Evolutionary conservation across 2,113 vertebrate species (phyloP).

Genomic region (Pristiophorus japonicus): DNA sequence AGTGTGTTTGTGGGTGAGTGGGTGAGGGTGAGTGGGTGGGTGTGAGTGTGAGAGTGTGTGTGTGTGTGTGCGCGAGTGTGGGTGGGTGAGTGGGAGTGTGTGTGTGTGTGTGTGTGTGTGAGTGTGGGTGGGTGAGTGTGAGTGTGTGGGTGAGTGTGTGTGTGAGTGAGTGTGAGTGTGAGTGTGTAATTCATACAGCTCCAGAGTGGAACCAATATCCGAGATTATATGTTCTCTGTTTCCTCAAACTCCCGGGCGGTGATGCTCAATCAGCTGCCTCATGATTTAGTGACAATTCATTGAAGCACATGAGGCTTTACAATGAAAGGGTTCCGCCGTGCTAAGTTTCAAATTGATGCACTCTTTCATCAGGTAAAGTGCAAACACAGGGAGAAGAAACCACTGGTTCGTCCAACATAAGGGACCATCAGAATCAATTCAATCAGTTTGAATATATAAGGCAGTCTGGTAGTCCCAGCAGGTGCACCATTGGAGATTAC

Average conservation of each 20-base stretch:
- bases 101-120: neutral
- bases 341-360: constrained; percentile 15
- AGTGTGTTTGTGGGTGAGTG: neutral
- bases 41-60: neutral
- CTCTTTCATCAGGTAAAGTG: constrained; percentile 12
- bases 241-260: neutral
- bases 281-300: neutral
- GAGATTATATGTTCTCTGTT: neutral
- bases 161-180: neutral
- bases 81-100: neutral
- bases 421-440: neutral
- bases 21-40: neutral
- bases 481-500: neutral
- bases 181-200: neutral
- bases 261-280: neutral
- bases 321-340: neutral
- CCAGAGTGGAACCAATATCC: neutral
- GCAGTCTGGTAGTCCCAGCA: neutral
- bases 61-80: neutral
- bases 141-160: neutral
- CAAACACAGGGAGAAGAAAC: neutral
- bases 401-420: neutral
- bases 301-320: neutral
- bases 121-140: neutral
- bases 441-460: neutral